A percentile compares a stretch with the other conserved stretches of the same genome.
phyloP scores from a whole-genome alignment of 2,113 vertebrate species.

The Phylloscopus whistleri region DNA sequence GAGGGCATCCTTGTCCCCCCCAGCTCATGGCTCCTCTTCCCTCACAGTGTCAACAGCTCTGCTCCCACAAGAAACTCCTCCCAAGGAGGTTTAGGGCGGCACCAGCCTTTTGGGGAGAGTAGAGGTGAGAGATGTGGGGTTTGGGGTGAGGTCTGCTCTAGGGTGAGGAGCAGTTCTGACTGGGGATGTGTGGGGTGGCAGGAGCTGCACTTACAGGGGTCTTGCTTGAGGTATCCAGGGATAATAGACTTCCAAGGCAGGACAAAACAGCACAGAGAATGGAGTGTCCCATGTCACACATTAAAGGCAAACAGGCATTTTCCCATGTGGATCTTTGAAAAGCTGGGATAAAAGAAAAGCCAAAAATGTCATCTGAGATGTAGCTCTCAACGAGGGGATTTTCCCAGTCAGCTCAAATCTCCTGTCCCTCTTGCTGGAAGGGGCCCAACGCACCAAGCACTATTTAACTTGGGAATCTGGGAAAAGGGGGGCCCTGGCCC shows the following conservation, averaged over 20 bases:
- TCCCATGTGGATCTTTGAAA: not conserved
- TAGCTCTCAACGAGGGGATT: not conserved
- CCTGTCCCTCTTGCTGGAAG: not conserved
- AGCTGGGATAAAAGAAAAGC: not conserved
- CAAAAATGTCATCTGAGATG: not conserved
- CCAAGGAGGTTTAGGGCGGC: not conserved
- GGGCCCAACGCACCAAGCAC: not conserved
- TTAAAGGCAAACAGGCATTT: not conserved
- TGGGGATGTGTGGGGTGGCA: not conserved
- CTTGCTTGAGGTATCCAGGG: not conserved
- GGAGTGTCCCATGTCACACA: not conserved
- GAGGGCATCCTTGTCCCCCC: not conserved
- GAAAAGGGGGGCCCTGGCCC: not conserved
- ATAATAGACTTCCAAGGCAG: not conserved
- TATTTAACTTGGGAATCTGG: not conserved
- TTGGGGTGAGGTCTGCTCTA: not conserved
- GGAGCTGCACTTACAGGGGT: not conserved
- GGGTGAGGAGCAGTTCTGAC: not conserved
- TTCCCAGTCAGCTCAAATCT: not conserved
- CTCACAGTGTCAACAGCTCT: not conserved
- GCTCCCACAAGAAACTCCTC: fast-evolving
- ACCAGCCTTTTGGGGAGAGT: not conserved
- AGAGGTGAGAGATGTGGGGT: not conserved
- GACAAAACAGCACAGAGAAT: not conserved
- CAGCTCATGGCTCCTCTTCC: not conserved